Evolutionary conservation across 2,888 invertebrate species (phyloP), one percentile per base, ranked within the genome.

Genomic region (Andrena fulva): DNA sequence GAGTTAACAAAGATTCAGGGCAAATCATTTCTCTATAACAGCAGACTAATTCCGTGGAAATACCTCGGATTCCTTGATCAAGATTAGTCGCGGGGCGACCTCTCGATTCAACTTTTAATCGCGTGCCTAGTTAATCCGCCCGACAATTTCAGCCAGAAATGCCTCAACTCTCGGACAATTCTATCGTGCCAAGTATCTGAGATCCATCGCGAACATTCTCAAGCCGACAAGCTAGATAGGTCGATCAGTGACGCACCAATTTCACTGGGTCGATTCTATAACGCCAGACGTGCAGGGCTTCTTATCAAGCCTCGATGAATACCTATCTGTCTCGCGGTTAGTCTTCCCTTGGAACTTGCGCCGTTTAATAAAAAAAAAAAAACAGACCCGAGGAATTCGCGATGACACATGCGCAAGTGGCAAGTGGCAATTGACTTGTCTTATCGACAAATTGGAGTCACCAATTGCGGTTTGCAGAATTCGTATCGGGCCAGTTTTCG

Each of bases 221-320:
- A 0, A 69, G 20, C 54, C 35, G 56, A n/a, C 59, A 29, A 10
- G 29, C 20, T 10, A 7, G 7, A 42, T 42, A 42, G 16, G 24
- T 48, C 33, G 42, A 54, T 31, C 66, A 33, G 42, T 16, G 77
- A 67, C 66, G 64, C 42, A 70, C 59, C 42, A 66, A 60, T 79
- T 64, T 42, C 50, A 16, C 24, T 27, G 27, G 27, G 68, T 80
- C 68, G 68, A 67, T 69, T 24, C 50, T 54, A 35, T 64, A 42
- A 52, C 33, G 48, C n/a, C 42, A 10, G 29, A 12, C 35, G 54
- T 54, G 12, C 27, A 16, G 52, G n/a, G 70, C 56, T 42, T 84
- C 62, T 29, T 66, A 66, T 62, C 52, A 20, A 56, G 59, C 62
- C 73, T 63, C 12, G 48, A 31, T 2, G 42, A 16, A 63, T 27